Base-by-base conservation (phyloP, 1,140 invertebrate genomes). In the Drosophila littoralis region DNA sequence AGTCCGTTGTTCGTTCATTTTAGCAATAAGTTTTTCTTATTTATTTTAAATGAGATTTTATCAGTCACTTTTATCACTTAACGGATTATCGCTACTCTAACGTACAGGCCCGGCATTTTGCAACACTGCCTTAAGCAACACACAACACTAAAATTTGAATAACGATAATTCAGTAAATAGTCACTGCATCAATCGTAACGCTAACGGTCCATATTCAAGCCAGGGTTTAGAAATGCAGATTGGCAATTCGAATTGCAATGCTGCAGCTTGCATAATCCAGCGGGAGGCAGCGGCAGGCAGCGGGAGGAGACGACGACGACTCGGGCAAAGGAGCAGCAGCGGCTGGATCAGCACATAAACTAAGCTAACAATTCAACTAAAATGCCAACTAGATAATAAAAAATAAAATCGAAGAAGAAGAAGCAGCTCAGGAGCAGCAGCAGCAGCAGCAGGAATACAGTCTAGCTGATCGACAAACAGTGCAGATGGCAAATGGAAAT, bases 321-420 rank as follows among this genome's bases (percentile, higher is more conserved):
- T 43, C 9, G 12, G 45, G 35, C 15, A 12, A 40, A 64, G 51
- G 40, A 38, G 52, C 60, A 35, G 35, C 10, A 50, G n/a, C 35
- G 32, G 52, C n/a, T n/a, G 42, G 57, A 35, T 50, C 13, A 48
- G 71, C 57, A 68, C 79, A 79, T 86, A 86, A 88, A 88, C 76
- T 71, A 73, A 88, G 76, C 72, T 79, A 83, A 81, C 79, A 88
- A 88, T 88, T 88, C 79, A 88, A 88, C 84, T 88, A 80, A 88
- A 88, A 88, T 88, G 83, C 83, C 83, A 88, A 79, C 84, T 79
- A 89, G 83, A 88, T 89, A 88, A 89, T 89, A 83, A 85, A 85
- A 78, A 59, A 69, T 75, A 72, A 86, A 86, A 86, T 82, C 79
- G 75, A 84, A 68, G 77, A 59, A 74, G 81, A 74, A 77, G 61